Conservation (phyloP, 2,113 vertebrate genomes). For the Orthonyx spaldingii region DNA sequence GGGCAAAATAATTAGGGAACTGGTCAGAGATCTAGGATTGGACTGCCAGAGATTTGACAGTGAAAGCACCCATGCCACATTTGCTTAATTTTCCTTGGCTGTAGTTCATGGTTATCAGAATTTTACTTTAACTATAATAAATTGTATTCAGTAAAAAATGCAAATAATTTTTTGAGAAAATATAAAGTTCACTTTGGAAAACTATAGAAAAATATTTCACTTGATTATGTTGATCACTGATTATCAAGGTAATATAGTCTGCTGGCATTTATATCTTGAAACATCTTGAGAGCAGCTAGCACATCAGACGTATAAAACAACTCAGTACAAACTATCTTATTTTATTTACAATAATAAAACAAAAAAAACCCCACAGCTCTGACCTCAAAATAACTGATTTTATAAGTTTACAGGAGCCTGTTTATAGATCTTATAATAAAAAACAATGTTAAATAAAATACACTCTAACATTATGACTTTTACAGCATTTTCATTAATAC, state of each 20-base stretch:
- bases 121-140: background rate
- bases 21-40: background rate
- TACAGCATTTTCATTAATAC: conserved; percentile 24
- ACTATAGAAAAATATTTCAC: background rate
- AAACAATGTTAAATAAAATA: conserved; percentile 26
- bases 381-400: background rate
- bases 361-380: background rate
- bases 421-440: background rate
- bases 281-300: background rate
- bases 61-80: background rate
- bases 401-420: background rate
- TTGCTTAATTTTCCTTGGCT: background rate
- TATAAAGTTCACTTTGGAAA: background rate
- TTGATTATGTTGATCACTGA: background rate
- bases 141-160: background rate
- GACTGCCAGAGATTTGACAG: background rate
- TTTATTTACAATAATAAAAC: background rate
- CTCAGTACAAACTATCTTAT: background rate
- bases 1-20: background rate
- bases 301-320: background rate
- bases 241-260: background rate
- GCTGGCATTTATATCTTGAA: background rate
- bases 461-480: conserved; percentile 1
- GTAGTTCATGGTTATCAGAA: background rate
- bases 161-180: background rate